Base-by-base conservation (phyloP, 2,888 invertebrate species). In the Andricus quercusramuli region DNA sequence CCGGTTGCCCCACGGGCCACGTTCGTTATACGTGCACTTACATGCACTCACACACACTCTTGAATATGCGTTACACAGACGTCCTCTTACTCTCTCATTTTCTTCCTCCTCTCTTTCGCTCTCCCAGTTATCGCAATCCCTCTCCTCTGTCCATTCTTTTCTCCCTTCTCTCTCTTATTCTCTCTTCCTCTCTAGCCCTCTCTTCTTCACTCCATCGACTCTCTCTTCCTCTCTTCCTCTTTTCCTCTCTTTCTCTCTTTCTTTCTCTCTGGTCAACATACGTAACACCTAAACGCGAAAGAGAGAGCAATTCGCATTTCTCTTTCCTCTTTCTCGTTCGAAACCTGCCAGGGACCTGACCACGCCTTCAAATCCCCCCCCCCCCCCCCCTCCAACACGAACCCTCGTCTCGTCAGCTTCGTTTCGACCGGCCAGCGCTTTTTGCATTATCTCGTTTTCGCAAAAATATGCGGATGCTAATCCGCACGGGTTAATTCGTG, bases 391-490 rank as follows among this genome's bases (percentile, higher is more conserved):
- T 82, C 85, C 41, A 6, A 70, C 80, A 65, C 82, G 84, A 88
- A 88, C 88, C 88, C 88, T 77, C 68, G 79, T 79, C 78, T 80
- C 83, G 64, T 79, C 81, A 80, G 84, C 82, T 83, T 82, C 83
- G 83, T 78, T 67, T 84, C 85, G 88, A 84, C 84, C 87, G 88
- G 87, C 85, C 85, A 88, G 86, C 85, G 87, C 88, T 82, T 90
- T 91, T 91, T 90, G 89, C 91, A 90, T 91, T 92, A 91, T 90
- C 90, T 91, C 90, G 90, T 91, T 92, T 90, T 89, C 89, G 88
- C 89, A 90, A 91, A 91, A 91, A 90, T 90, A 89, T 90, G 90
- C 88, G 88, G 86, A 89, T 88, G 90, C 90, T 91, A 91, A 92
- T 92, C 90, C 90, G 88, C 85, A 86, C 88, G 86, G 87, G 84